A percentile compares a stretch with the other conserved stretches of the same genome.
Evolutionary conservation across 2,797 vertebrate genomes (phyloP).

Genomic region (Acanthurus tractus): DNA sequence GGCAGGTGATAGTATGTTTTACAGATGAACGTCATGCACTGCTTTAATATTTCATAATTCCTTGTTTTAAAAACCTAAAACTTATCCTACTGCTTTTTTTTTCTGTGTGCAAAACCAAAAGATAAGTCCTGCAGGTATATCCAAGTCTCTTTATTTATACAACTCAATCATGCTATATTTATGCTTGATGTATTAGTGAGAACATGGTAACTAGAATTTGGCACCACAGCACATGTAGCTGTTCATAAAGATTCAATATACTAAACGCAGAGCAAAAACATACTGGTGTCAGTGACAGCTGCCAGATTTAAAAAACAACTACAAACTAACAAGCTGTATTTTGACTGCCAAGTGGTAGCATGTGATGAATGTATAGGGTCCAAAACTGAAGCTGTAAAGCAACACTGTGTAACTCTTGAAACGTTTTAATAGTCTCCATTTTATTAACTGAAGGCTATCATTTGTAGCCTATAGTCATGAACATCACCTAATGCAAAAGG

Average conservation of each 20-base stretch:
- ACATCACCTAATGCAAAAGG: background rate
- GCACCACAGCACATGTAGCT: background rate
- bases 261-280: background rate
- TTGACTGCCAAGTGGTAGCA: background rate
- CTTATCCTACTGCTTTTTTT: background rate
- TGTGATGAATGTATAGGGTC: background rate
- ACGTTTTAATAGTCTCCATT: slow-evolving; percentile 3
- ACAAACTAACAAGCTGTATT: background rate
- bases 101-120: background rate
- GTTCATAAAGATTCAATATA: background rate
- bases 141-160: too few species aligned
- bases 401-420: too few species aligned
- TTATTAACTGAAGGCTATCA: slow-evolving; percentile 10
- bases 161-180: background rate
- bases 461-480: background rate
- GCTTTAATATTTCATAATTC: background rate
- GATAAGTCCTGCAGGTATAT: background rate
- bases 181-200: background rate
- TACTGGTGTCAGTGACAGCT: background rate
- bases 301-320: background rate
- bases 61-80: background rate
- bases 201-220: background rate
- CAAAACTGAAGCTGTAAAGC: background rate
- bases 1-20: background rate
- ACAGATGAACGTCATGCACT: background rate